phyloP scores from a whole-genome alignment of 2,888 invertebrate species.

The Dryobotodes eremita region DNA sequence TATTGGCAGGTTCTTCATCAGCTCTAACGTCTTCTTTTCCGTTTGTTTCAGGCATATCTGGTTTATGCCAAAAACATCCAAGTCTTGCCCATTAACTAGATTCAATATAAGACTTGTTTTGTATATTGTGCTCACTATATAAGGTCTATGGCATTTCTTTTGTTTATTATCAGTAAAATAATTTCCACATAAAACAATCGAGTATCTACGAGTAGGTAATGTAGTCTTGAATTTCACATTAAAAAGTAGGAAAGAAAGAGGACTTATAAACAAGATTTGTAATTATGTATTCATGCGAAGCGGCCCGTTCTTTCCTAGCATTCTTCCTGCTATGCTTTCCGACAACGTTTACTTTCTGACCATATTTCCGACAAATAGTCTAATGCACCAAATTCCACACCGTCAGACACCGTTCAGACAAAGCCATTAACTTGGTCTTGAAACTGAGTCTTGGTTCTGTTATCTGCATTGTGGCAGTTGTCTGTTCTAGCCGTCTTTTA shows the following conservation, averaged over 20 bases:
- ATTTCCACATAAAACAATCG: background rate
- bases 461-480: too few relatives aligned
- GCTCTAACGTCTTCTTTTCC: background rate
- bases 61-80: background rate
- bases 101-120: background rate
- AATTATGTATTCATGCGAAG: conserved; percentile 32
- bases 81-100: background rate
- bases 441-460: background rate
- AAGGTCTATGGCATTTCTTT: background rate
- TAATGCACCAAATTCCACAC: background rate
- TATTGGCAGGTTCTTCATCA: background rate
- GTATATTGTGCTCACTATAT: background rate
- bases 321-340: conserved; percentile 16
- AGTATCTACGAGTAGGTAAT: background rate
- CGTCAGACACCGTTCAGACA: background rate
- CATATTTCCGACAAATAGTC: background rate
- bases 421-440: background rate
- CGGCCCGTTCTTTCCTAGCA: conserved; percentile 22
- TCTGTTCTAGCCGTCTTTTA: too few relatives aligned
- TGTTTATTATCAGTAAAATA: background rate
- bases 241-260: conserved; percentile 25
- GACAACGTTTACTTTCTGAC: conserved; percentile 10
- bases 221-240: background rate
- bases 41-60: background rate
- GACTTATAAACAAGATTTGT: conserved; percentile 39